Base-by-base conservation (phyloP, 2,113 vertebrate genomes). In the Apodemus sylvaticus region DNA sequence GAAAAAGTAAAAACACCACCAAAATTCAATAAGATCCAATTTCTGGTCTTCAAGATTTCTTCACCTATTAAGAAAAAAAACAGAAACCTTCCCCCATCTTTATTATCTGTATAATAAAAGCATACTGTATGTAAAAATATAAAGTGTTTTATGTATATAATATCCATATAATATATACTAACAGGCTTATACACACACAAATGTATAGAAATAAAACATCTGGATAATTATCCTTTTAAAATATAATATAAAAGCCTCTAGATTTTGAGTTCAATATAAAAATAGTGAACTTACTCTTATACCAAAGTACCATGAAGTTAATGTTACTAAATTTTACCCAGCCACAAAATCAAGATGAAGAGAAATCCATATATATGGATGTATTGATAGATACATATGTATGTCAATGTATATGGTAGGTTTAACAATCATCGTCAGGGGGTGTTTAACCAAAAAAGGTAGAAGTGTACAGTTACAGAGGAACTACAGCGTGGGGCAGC, bases 1-100 rank as follows among this genome's bases (percentile, higher is more conserved):
- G 71, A 94, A 92, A 89, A 66, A 4, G 62, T 3, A 51, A 91
- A 85, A 95, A 97, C 81, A 93, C 51, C 92, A 96, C 48, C 95
- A 98, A 97, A 98, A 98, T 98, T 98, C 97, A 98, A 92, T 97
- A 98, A 98, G 98, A 98, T 99, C 98, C 99, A 98, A 98, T 99
- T 99, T 99, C 99, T 97, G 98, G 98, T 99, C 98, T 99, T 99
- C 98, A 98, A 98, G 99, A 98, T 98, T 98, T 99, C 99, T 99
- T 99, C 98, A 98, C 99, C 99, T 99, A 99, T 99, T 98, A 98
- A 96, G 98, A 98, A 98, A 98, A 83, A 98, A 98, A 97, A 98
- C 97, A 99, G 98, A 98, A 98, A 98, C 96, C 98, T 98, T 98
- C 98, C 98, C 98, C 98, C 98, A 70, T 97, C 97, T 99, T 99